Percentiles rank a stretch among this genome's conserved stretches.
phyloP scores from a whole-genome alignment of 2,888 invertebrate species.

The Lycocerus yunnanus region DNA sequence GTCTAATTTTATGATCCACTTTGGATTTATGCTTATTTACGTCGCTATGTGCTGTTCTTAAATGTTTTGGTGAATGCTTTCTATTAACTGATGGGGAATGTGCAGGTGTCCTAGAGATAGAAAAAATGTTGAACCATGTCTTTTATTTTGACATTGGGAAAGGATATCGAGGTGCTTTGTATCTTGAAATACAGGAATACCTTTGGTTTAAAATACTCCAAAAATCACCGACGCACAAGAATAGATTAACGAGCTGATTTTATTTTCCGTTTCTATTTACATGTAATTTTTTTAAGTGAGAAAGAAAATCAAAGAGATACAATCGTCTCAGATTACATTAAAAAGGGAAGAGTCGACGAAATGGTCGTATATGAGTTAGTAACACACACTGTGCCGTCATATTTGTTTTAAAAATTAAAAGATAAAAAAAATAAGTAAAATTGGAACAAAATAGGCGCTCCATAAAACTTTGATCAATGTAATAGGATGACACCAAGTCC shows the following conservation, averaged over 20 bases:
- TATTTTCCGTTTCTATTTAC: too few species aligned
- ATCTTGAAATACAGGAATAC: background rate
- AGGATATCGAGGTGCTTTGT: background rate
- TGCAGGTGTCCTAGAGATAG: conserved; percentile 42
- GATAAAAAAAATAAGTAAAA: background rate
- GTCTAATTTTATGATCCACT: conserved; percentile 47
- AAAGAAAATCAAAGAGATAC: too few species aligned
- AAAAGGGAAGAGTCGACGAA: too few species aligned
- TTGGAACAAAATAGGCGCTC: background rate
- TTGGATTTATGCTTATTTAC: conserved; percentile 43
- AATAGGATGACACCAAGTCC: background rate
- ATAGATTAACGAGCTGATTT: too few species aligned
- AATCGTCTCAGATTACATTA: too few species aligned
- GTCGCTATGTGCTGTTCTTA: conserved; percentile 54
- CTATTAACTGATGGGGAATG: conserved; percentile 47
- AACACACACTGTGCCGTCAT: too few species aligned
- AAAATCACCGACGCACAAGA: too few species aligned
- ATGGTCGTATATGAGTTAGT: too few species aligned
- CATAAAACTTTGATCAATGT: background rate
- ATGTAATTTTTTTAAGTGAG: too few species aligned
- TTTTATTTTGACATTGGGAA: background rate
- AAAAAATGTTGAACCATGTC: background rate
- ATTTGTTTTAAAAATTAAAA: too few species aligned
- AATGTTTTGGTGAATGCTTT: conserved; percentile 45
- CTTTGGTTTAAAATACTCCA: too few species aligned